Conservation (phyloP, 1,140 invertebrate genomes). For the Drosophila tsacasi region DNA sequence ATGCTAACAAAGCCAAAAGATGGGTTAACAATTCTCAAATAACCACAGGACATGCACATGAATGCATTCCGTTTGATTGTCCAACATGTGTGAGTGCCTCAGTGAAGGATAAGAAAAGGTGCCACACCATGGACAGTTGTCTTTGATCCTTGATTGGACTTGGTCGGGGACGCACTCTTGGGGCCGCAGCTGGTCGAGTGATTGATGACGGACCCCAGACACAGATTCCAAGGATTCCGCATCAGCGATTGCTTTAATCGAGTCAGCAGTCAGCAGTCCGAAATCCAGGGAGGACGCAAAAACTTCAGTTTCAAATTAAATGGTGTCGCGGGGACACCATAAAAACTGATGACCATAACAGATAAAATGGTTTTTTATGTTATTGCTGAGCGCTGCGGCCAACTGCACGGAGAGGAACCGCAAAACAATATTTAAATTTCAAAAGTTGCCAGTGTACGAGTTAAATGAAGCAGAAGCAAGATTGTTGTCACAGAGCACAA, state of each 20-base stretch:
- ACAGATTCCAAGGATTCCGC: constrained; percentile 63
- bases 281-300: not conserved
- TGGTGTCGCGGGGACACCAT: constrained; percentile 66
- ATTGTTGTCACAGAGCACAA: constrained; percentile 60
- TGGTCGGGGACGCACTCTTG: constrained; percentile 26
- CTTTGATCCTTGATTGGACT: constrained; percentile 79
- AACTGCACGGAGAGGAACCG: constrained; percentile 36
- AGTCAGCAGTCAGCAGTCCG: constrained; percentile 26
- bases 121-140: constrained; percentile 35
- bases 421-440: constrained; percentile 83
- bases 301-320: constrained; percentile 56
- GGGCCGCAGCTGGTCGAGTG: constrained; percentile 58
- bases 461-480: constrained; percentile 84
- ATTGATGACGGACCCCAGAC: constrained; percentile 58
- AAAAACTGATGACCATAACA: constrained; percentile 75
- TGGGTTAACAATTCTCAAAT: constrained; percentile 66
- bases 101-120: constrained; percentile 38
- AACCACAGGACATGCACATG: constrained; percentile 81
- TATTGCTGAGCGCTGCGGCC: constrained; percentile 66
- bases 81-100: constrained; percentile 46
- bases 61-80: constrained; percentile 67
- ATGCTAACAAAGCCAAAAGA: constrained; percentile 61
- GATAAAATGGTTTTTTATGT: constrained; percentile 78
- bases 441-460: constrained; percentile 72
- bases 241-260: constrained; percentile 75